Base-by-base conservation (phyloP, 2,797 vertebrate genomes). In the Chrosomus eos region DNA sequence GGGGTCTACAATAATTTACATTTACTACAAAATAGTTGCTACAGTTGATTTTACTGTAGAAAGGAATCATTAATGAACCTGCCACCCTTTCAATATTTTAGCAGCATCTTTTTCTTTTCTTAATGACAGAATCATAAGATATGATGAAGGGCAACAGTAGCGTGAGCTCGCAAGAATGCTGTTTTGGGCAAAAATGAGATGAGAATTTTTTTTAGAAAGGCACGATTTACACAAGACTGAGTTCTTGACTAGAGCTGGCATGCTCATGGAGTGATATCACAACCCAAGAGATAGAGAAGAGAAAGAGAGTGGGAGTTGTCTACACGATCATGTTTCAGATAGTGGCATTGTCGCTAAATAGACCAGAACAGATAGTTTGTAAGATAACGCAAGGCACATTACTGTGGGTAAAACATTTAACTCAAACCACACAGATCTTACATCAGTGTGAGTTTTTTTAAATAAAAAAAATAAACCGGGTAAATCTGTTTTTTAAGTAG, bases 181-280 rank as follows among this genome's bases (percentile, higher is more conserved):
- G 75, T 45, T 84, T 70, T 84, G 64, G 36, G 43, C 64, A 84
- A 76, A 43, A 60, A 36, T 64, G 10, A 76, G 36, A 83, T 45
- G 66, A n/a, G 1, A 11, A 10, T 1, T 74, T 58, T 79, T 62
- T 64, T 62, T 33, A 75, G 60, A 18, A 77, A 31, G 58, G 10
- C 60, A 81, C 55, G 33, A 81, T 87, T 88, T 87, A 87, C 80
- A 81, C 72, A 87, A 88, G 79, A 66, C 60, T 40, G 66, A 64
- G 66, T 79, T 72, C 76, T 64, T 38, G 78, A 83, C 86, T 85
- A 85, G 87, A 89, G 86, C 81, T 77, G 87, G 80, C 88, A 78
- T 88, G 80, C 58, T 80, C 76, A 64, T 51, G 64, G 74, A 74
- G 58, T 67, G 67, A 73, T 86, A 74, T 51, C 51, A 66, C 58